phyloP scores from a whole-genome alignment of 2,113 vertebrate genomes.

The Triplophysa siluroides region DNA sequence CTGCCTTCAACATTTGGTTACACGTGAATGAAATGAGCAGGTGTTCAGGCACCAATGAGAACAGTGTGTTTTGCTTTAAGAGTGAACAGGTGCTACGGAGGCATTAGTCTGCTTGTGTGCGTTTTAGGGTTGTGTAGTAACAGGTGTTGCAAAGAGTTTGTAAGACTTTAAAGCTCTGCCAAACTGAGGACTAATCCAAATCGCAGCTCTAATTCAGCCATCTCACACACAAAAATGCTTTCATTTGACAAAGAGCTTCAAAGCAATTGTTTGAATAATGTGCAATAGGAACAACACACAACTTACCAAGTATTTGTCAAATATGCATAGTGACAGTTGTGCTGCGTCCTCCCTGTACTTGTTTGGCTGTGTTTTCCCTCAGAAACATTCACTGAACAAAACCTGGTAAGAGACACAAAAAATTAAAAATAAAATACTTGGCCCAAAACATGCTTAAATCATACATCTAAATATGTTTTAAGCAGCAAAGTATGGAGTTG shows the following conservation, averaged over 20 bases:
- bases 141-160: slow-evolving; percentile 24
- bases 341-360: slow-evolving; percentile 16
- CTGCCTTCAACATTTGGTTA: neutral
- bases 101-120: neutral
- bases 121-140: slow-evolving; percentile 10
- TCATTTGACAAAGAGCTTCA: neutral
- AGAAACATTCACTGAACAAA: neutral
- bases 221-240: slow-evolving; percentile 6
- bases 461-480: neutral
- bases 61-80: neutral
- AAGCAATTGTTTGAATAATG: neutral
- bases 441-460: neutral
- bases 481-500: neutral
- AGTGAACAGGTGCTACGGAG: slow-evolving; percentile 22
- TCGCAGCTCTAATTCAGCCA: slow-evolving; percentile 5
- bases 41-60: slow-evolving; percentile 5
- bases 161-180: slow-evolving; percentile 2
- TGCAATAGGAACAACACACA: neutral
- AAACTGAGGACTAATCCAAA: slow-evolving; percentile 28
- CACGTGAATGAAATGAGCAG: neutral
- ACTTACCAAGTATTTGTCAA: slow-evolving; percentile 22
- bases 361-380: neutral
- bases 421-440: neutral
- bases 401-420: neutral
- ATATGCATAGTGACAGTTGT: slow-evolving; percentile 14